Base-by-base conservation (phyloP, 1,140 invertebrate genomes). In the Drosophila lowei region DNA sequence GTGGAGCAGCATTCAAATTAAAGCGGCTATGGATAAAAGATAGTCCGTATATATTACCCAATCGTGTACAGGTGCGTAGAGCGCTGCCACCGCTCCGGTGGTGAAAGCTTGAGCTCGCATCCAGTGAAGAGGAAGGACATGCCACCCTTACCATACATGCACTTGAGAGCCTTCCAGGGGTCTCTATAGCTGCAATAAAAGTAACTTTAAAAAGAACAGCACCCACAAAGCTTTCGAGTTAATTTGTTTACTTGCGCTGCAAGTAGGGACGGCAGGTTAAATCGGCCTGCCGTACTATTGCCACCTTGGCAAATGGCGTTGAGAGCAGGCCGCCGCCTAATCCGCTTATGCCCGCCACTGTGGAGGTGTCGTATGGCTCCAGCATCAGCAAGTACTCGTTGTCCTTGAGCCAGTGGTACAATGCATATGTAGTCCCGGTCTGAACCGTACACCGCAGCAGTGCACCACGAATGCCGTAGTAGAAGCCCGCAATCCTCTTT, bases 241-340 rank as follows among this genome's bases (percentile, higher is more conserved):
- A 28, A 38, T 38, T 11, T 11, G 9, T 16, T 43, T 74, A 74
- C 72, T 74, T 74, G 70, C 61, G 72, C 7, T 55, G 64, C 2
- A 21, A 1, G 9, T 11, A 66, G 8, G 48, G 3, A 0, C 8
- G 4, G 1, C 61, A 54, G 8, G 72, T 66, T 9, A 75, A 28
- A 43, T 75, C 72, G 4, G 71, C 15, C 18, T 73, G 71, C 9
- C 70, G 43, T 0, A 74, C 59, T 8, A 74, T 18, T 18, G 72
- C 25, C 2, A 66, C 15, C 11, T 75, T 75, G 28, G 62, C 72
- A 1, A 74, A 60, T 0, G 72, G 72, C 3, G 72, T 75, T 13
- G 72, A 23, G 2, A 67, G 2, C 0, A 74, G 5, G 1, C 72
- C 72, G 21, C 54, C n/a, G 3, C 43, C 21, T 9, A 75, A 34